phyloP scores from a whole-genome alignment of 1,140 invertebrate genomes.

The Drosophila nannoptera region DNA sequence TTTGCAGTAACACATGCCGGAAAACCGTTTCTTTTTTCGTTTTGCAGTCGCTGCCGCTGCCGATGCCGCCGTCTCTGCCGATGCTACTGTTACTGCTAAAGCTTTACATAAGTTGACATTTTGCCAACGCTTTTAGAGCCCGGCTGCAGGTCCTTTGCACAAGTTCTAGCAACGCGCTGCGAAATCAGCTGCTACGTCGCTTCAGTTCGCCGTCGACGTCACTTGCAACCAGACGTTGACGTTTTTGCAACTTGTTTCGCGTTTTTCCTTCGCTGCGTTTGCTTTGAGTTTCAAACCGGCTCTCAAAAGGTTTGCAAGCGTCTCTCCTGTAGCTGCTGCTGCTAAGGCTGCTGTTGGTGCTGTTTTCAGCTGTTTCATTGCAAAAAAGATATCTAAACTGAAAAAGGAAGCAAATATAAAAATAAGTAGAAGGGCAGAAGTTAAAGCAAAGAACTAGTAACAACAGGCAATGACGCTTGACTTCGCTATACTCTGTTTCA shows the following conservation, averaged over 20 bases:
- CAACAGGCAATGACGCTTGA: not conserved
- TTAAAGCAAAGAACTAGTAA: conserved; percentile 10
- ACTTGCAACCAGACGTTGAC: conserved; percentile 42
- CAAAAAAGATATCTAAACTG: conserved; percentile 16
- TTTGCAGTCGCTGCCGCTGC: conserved; percentile 19
- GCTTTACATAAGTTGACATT: conserved; percentile 75
- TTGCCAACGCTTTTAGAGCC: conserved; percentile 58
- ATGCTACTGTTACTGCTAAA: conserved; percentile 8
- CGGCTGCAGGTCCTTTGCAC: conserved; percentile 73
- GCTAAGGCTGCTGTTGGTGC: conserved; percentile 21
- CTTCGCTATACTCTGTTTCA: not conserved
- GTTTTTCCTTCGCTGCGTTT: conserved; percentile 36
- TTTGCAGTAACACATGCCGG: conserved; percentile 60
- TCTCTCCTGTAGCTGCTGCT: conserved; percentile 40
- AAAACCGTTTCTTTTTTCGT: conserved; percentile 42
- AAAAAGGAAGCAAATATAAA: conserved; percentile 2
- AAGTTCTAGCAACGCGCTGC: conserved; percentile 52
- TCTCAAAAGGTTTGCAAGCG: conserved; percentile 58
- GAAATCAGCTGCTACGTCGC: conserved; percentile 57
- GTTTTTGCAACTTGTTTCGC: conserved; percentile 58
- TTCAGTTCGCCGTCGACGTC: conserved; percentile 25
- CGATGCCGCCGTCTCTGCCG: not conserved
- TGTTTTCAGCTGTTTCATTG: conserved; percentile 67
- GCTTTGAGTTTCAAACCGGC: conserved; percentile 56
- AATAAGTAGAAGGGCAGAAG: conserved; percentile 11